phyloP scores from a whole-genome alignment of 2,113 vertebrate species.

The Carassius gibelio region DNA sequence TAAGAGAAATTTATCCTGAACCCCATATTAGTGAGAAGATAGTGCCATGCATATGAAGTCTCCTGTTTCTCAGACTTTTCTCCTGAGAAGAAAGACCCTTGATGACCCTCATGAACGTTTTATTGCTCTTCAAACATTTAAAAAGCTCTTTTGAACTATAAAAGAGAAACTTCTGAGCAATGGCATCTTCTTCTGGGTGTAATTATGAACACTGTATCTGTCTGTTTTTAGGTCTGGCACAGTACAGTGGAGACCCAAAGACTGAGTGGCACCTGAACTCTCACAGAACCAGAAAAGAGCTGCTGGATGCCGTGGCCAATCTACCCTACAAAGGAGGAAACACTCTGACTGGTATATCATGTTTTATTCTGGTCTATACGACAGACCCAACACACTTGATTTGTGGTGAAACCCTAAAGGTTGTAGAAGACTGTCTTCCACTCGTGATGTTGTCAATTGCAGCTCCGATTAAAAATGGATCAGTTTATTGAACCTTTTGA shows the following conservation, averaged over 20 bases:
- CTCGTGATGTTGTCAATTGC: background rate
- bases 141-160: background rate
- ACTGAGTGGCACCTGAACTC: slow-evolving; percentile 94
- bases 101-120: too few species aligned
- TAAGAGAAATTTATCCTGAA: slow-evolving; percentile 69
- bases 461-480: background rate
- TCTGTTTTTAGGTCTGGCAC: slow-evolving; percentile 83
- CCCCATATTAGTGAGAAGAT: background rate
- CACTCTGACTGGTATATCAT: slow-evolving; percentile 87
- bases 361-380: background rate
- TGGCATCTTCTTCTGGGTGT: background rate
- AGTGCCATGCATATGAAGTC: background rate
- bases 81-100: background rate
- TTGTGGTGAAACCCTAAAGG: background rate
- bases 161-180: background rate
- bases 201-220: background rate
- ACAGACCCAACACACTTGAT: background rate
- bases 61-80: background rate
- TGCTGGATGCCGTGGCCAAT: slow-evolving; percentile 88
- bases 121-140: background rate
- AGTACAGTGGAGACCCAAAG: slow-evolving; percentile 97
- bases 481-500: background rate
- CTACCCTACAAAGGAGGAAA: slow-evolving; percentile 98
- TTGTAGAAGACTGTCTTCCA: background rate
- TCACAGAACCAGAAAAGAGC: slow-evolving; percentile 80